These are phyloP conservation scores for Nymphalis c-album DNA, from an alignment of 2,888 invertebrate species.

Conservation along the genomic window DNA sequence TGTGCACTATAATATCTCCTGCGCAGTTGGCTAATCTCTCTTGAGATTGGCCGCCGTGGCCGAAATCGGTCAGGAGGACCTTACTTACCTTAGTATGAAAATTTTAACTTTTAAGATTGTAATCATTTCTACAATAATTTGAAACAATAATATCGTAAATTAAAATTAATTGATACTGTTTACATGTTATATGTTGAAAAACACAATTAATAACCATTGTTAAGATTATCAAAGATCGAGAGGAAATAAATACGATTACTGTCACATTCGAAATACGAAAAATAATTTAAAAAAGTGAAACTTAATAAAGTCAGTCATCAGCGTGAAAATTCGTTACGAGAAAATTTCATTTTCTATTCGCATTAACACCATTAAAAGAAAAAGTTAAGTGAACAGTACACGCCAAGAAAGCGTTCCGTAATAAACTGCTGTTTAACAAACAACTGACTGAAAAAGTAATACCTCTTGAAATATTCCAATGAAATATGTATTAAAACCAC, in stretches of 20 bases:
- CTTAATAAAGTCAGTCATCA: constrained; percentile 25
- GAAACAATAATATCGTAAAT: too few relatives aligned
- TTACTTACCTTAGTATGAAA: too few relatives aligned
- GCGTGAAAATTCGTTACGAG: constrained; percentile 19
- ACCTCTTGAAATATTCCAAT: constrained; percentile 74
- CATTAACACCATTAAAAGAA: constrained; percentile 25
- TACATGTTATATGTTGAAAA: too few relatives aligned
- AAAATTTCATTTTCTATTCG: constrained; percentile 24
- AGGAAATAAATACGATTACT: neutral
- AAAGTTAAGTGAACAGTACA: constrained; percentile 26
- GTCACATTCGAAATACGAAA: neutral
- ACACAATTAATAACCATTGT: too few relatives aligned
- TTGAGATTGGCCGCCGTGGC: too few relatives aligned
- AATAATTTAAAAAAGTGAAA: neutral
- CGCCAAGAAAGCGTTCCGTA: constrained; percentile 42
- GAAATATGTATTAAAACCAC: constrained; percentile 78
- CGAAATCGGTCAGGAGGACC: too few relatives aligned
- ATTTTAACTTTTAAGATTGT: too few relatives aligned
- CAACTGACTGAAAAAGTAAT: constrained; percentile 58
- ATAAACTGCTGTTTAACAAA: constrained; percentile 73
- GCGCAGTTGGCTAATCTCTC: too few relatives aligned
- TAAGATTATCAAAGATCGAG: too few relatives aligned
- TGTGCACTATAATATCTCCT: too few relatives aligned
- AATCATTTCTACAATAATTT: too few relatives aligned
- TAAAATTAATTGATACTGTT: too few relatives aligned